These are phyloP conservation scores for Eubasilissa splendida DNA, from an alignment of 2,888 invertebrate species.

Conservation along the genomic window DNA sequence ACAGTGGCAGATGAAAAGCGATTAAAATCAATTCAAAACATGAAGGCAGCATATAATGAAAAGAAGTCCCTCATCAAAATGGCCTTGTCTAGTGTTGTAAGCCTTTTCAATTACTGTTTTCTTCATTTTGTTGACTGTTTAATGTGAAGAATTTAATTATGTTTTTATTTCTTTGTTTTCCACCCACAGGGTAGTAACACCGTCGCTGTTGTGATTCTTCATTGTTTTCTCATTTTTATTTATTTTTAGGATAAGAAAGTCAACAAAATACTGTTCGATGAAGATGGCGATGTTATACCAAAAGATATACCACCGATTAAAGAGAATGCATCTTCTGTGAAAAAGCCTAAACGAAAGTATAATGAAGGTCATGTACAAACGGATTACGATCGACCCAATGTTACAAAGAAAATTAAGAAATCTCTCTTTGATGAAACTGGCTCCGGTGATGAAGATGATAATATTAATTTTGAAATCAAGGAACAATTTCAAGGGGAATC, in stretches of 20 bases:
- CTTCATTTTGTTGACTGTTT: no score
- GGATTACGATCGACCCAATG: background rate
- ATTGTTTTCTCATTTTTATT: no score
- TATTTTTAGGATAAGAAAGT: slow-evolving; percentile 70
- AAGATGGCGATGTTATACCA: slow-evolving; percentile 61
- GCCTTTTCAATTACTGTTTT: slow-evolving; percentile 57
- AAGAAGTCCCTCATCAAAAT: slow-evolving; percentile 78
- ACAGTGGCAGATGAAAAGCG: slow-evolving; percentile 77
- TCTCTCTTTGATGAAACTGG: slow-evolving; percentile 66
- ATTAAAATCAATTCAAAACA: slow-evolving; percentile 77
- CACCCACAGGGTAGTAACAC: no score
- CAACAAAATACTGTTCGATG: slow-evolving; percentile 79
- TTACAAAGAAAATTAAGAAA: slow-evolving; percentile 60
- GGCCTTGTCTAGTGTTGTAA: slow-evolving; percentile 76
- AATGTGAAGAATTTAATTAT: no score
- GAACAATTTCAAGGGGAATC: slow-evolving; percentile 78
- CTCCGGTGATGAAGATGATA: slow-evolving; percentile 69
- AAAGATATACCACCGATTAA: background rate
- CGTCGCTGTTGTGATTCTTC: no score
- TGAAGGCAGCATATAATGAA: slow-evolving; percentile 76
- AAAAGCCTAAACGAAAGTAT: slow-evolving; percentile 40
- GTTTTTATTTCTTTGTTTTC: no score
- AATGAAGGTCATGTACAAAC: background rate
- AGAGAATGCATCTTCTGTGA: background rate
- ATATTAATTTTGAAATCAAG: slow-evolving; percentile 75